Evolutionary conservation across 2,113 vertebrate species (phyloP).

Genomic region (Cyanocitta stelleri): DNA sequence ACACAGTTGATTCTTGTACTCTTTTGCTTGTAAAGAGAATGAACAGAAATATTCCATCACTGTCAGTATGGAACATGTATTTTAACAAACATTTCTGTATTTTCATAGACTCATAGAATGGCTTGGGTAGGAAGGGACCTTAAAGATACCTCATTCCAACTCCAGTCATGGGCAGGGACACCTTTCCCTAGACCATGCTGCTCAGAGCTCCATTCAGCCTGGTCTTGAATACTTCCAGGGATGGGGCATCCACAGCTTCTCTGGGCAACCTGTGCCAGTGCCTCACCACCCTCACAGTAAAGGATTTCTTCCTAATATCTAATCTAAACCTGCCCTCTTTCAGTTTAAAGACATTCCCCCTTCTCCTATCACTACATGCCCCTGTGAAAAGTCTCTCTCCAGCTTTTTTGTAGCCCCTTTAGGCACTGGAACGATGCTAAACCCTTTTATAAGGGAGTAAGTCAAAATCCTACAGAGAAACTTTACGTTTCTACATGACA

Average conservation of each 20-base stretch:
- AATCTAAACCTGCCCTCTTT: not conserved
- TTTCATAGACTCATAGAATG: not conserved
- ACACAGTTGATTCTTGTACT: not conserved
- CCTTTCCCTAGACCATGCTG: not conserved
- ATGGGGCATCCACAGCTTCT: not conserved
- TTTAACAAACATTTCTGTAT: not conserved
- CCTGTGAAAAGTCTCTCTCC: not conserved
- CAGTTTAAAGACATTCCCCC: not conserved
- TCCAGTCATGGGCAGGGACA: not conserved
- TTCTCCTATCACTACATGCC: not conserved
- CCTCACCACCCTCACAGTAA: not conserved
- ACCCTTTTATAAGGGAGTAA: not conserved
- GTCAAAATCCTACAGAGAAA: not conserved
- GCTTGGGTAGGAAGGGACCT: not conserved
- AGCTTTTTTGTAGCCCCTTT: not conserved
- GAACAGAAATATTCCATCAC: not conserved
- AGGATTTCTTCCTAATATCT: not conserved
- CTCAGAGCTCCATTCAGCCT: not conserved
- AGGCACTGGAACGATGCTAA: not conserved
- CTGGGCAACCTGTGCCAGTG: not conserved
- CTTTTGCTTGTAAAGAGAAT: not conserved
- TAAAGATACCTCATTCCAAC: not conserved
- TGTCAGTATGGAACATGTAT: not conserved
- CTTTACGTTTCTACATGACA: not conserved
- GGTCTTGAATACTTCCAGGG: not conserved